These are phyloP conservation scores for Carcina quercana DNA, from an alignment of 2,888 invertebrate species.

Conservation along the genomic window DNA sequence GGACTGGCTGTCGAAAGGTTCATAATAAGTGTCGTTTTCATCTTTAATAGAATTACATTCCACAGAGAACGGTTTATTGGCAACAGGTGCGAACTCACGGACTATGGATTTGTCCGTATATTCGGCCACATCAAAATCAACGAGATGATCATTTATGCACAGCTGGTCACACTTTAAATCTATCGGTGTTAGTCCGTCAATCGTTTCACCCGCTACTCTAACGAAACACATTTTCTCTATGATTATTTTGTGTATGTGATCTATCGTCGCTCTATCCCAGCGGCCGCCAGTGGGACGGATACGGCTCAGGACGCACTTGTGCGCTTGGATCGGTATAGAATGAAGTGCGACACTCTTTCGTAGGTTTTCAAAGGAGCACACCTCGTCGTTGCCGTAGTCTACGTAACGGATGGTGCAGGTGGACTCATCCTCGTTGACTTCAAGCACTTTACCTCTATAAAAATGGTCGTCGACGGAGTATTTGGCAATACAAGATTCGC, in stretches of 20 bases:
- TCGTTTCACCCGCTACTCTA: constrained; percentile 45
- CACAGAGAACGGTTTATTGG: constrained; percentile 7
- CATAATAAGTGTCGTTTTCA: constrained; percentile 27
- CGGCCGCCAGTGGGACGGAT: constrained; percentile 36
- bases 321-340: constrained; percentile 79
- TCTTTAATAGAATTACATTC: constrained; percentile 45
- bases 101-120: constrained; percentile 44
- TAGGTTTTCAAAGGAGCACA: constrained; percentile 70
- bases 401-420: constrained; percentile 78
- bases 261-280: constrained; percentile 73
- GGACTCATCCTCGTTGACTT: constrained; percentile 46
- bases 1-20: too few relatives aligned
- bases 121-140: constrained; percentile 56
- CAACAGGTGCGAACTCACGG: constrained; percentile 30
- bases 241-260: constrained; percentile 74
- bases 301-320: constrained; percentile 70
- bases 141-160: constrained; percentile 62
- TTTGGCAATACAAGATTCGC: constrained; percentile 80
- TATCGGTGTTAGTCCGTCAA: constrained; percentile 41
- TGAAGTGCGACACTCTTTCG: constrained; percentile 77
- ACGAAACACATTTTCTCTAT: constrained; percentile 75
- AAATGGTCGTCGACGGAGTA: constrained; percentile 78
- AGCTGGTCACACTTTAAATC: constrained; percentile 50
- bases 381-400: constrained; percentile 89
- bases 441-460: constrained; percentile 79